Evolutionary conservation across 2,113 vertebrate species (phyloP), one percentile per base, ranked within the genome.

Genomic region (Australoheros scitulus): DNA sequence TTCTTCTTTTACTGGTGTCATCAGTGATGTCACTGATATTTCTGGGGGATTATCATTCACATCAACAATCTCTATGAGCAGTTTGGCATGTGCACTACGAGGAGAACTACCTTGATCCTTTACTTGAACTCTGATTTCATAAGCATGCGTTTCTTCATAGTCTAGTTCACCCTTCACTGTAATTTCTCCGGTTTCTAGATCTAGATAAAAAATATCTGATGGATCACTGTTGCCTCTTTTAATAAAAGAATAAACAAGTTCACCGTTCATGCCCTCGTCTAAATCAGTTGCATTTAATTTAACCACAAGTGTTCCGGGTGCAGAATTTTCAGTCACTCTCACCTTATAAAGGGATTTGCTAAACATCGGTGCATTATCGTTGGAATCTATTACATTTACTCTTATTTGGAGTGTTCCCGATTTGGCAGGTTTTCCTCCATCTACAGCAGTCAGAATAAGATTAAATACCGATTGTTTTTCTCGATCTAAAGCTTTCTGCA

Each of bases 21-120:
- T 95, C 2, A 97, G 90, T 34, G 96, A 96, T 5, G 96, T 94
- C 79, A 97, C 63, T 1, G 92, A 94, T 89, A 97, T 95, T n/a
- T 94, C 95, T 0, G 97, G 97, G 6, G 93, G 86, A 15, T 98
- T 97, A 60, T 98, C 97, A 75, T 98, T 98, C 50, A 97, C 93
- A 55, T 98, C 97, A 0, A 93, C 84, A 38, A 97, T 90, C n/a
- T 97, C 96, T 10, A 98, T 94, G 26, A 97, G 80, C 1, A 98
- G 22, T 52, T 97, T 97, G 22, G 96, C 89, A 34, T 94, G 88
- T 0, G 91, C 77, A 34, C 85, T 88, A 0, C 92, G 90, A 2
- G 94, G 92, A 15, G 14, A 29, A 0, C 0, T 0, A 0, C 93
- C 94, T 2, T 88, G 87, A 22, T 95, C 95, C 18, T 11, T 90